Evolutionary conservation across 1,140 invertebrate genomes (phyloP).

Genomic region (honey bee (Apis mellifera)): DNA sequence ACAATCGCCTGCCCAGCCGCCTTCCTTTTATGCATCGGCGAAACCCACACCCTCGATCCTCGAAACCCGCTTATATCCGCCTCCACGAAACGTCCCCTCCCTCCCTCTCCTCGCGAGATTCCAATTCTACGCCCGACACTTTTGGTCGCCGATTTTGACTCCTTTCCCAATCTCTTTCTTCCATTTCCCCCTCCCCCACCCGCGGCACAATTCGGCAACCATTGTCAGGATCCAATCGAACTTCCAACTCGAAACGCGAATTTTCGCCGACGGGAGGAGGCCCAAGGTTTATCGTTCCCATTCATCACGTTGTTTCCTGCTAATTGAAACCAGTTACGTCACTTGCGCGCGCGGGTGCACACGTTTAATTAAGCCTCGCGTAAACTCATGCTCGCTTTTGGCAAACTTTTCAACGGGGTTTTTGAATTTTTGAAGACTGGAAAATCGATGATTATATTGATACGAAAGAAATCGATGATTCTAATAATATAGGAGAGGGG

Average conservation of each 20-base stretch:
- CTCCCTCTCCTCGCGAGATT: constrained; percentile 47
- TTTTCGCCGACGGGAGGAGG: not conserved
- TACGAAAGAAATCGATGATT: not conserved
- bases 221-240: not conserved
- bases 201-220: not conserved
- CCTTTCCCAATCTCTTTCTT: not conserved
- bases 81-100: constrained; percentile 42
- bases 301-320: constrained; percentile 34
- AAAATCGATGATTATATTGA: not conserved
- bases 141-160: constrained; percentile 23
- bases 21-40: constrained; percentile 55
- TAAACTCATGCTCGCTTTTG: not conserved
- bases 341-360: no score
- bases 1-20: constrained; percentile 10
- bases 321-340: constrained; percentile 22
- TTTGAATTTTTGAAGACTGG: constrained; percentile 7
- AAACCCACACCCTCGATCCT: constrained; percentile 35
- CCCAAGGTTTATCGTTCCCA: constrained; percentile 24
- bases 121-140: constrained; percentile 51
- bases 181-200: not conserved
- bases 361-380: constrained; percentile 30
- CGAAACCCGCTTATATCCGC: constrained; percentile 46
- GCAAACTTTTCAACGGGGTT: constrained; percentile 1
- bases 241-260: not conserved
- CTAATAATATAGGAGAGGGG: no score